Evolutionary conservation across 2,113 vertebrate genomes (phyloP).

Genomic region (Fregetta grallaria): DNA sequence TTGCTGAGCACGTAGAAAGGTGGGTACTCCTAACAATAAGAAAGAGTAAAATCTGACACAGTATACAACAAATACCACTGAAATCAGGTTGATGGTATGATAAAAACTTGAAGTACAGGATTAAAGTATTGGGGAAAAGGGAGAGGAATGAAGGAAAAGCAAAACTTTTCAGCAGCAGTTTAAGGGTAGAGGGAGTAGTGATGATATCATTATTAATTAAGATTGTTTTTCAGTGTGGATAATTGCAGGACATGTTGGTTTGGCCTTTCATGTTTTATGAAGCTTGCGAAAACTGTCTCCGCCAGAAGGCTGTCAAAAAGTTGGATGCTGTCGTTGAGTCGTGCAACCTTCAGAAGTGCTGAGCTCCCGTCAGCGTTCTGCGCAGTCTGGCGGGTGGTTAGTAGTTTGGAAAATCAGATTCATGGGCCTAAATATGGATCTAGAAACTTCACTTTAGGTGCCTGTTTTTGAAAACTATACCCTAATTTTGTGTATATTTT

Average conservation of each 20-base stretch:
- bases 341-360: neutral
- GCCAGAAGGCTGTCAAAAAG: conserved; percentile 24
- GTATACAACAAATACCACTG: neutral
- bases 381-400: neutral
- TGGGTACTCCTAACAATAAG: neutral
- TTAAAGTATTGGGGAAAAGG: neutral
- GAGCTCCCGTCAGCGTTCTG: neutral
- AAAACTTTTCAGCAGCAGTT: neutral
- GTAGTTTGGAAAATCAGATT: conserved; percentile 22
- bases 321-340: neutral
- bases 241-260: neutral
- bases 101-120: neutral
- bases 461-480: conserved; percentile 1
- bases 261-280: neutral
- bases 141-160: neutral
- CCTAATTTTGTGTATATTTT: neutral
- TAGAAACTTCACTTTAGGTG: conserved; percentile 14
- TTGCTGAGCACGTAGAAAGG: neutral
- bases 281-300: neutral
- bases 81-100: neutral
- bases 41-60: neutral
- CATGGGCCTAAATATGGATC: neutral
- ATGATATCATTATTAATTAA: neutral
- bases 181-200: neutral
- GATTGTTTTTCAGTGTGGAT: neutral